Conservation (phyloP, 2,888 invertebrate genomes). For the Netelia melanura region DNA sequence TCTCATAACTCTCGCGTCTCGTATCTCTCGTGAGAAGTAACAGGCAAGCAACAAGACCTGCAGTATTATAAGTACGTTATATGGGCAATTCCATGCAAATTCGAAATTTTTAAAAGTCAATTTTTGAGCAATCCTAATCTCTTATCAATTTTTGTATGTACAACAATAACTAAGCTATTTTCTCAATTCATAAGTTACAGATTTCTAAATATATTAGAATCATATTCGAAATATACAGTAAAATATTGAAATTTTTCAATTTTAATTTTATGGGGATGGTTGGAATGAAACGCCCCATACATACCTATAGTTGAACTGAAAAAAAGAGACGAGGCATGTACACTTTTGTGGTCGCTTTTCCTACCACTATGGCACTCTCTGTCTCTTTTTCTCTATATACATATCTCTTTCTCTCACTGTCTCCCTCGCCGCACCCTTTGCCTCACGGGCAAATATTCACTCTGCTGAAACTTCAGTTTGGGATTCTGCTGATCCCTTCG, state of each 20-base stretch:
- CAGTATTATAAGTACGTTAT: not conserved
- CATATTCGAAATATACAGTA: not conserved
- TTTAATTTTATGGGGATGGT: not conserved
- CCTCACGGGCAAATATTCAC: constrained; percentile 78
- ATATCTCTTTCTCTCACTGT: constrained; percentile 17
- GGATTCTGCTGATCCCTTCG: constrained; percentile 77
- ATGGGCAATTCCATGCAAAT: constrained; percentile 6
- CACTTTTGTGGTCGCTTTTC: constrained; percentile 55
- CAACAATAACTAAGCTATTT: not conserved
- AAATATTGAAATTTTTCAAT: not conserved
- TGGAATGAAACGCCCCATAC: constrained; percentile 7
- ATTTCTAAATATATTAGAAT: not conserved
- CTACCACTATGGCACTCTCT: constrained; percentile 33
- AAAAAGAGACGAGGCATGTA: constrained; percentile 33
- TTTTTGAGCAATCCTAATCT: not conserved
- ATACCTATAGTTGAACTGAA: constrained; percentile 45
- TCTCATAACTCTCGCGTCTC: constrained; percentile 68
- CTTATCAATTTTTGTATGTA: not conserved
- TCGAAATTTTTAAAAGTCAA: not conserved
- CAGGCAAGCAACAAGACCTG: constrained; percentile 25
- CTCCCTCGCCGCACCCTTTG: constrained; percentile 37
- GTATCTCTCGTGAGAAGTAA: constrained; percentile 53
- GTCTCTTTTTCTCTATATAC: constrained; percentile 29
- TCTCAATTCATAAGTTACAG: not conserved
- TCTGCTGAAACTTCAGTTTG: constrained; percentile 73